Percentiles rank a stretch among this genome's conserved stretches.
Evolutionary conservation across 2,888 invertebrate genomes (phyloP).

Genomic region (Drosophila paramelanica): DNA sequence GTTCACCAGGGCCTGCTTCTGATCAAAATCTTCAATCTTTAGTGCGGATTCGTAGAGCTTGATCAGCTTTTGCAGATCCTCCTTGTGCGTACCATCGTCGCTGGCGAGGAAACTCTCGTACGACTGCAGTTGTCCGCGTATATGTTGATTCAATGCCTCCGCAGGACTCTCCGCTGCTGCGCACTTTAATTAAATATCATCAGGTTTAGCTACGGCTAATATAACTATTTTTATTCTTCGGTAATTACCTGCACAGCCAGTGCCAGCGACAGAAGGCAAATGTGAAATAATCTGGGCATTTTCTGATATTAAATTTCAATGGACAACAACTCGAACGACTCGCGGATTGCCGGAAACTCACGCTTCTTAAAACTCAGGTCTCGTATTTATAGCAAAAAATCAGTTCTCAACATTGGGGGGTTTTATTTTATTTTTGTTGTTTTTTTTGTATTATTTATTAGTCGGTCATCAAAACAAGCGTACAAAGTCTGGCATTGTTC

Average conservation of each 20-base stretch:
- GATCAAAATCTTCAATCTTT: constrained; percentile 57
- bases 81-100: constrained; percentile 63
- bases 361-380: constrained; percentile 36
- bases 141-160: constrained; percentile 65
- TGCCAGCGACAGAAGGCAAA: constrained; percentile 59
- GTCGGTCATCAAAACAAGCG: constrained; percentile 50
- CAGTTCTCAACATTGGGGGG: constrained; percentile 47
- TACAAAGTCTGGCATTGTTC: constrained; percentile 63
- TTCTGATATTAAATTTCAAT: constrained; percentile 23
- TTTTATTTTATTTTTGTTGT: constrained; percentile 15
- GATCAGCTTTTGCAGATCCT: constrained; percentile 68
- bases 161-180: constrained; percentile 50
- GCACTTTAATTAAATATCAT: constrained; percentile 35
- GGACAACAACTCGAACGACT: constrained; percentile 40
- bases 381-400: constrained; percentile 67
- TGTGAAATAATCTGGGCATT: constrained; percentile 67
- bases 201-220: background rate
- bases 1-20: constrained; percentile 62
- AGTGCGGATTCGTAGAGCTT: constrained; percentile 68
- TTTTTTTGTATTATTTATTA: constrained; percentile 40
- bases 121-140: constrained; percentile 67
- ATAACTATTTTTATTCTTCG: background rate
- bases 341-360: constrained; percentile 56
- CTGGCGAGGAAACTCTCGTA: constrained; percentile 59
- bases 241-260: constrained; percentile 64